Base-by-base conservation (phyloP, 2,888 invertebrate species). In the Lasioglossum villosulum region DNA sequence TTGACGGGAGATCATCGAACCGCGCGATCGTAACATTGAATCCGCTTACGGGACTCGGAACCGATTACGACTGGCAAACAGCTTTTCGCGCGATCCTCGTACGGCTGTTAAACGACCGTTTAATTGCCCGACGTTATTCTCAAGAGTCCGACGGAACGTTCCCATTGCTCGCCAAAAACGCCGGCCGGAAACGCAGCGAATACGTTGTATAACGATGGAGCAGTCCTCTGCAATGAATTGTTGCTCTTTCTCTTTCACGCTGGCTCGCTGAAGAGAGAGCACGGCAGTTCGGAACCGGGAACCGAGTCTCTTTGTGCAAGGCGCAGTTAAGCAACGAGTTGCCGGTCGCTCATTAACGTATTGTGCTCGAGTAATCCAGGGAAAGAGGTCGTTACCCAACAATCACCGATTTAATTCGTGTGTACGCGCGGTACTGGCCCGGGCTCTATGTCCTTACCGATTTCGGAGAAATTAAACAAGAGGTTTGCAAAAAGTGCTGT, bases 261-360 rank as follows among this genome's bases (percentile, higher is more conserved):
- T 27, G 27, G 34, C 37, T 68, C 73, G 78, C 45, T 68, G 75
- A 34, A 16, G 56, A 78, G 75, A 74, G 66, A 37, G 59, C 48
- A 14, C 19, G 12, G 27, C 78, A 34, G 39, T 56, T 78, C 27
- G 34, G 45, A 72, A 68, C 42, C 71, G 70, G 45, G 68, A 68
- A 39, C 71, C 71, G 72, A 63, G 37, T 79, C 74, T 75, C 80
- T 86, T 91, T 91, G 86, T 82, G 85, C 80, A 91, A 90, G 83
- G 30, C 63, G 6, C 81, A 75, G 82, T 90, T 90, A 71, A 37
- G 86, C 90, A 90, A 91, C 75, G 30, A 74, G 19, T 30, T 39
- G 56, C 66, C 56, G 84, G 86, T 80, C 85, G 78, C 76, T 88
- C 90, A 83, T 90, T 90, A 88, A 88, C 81, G 80, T 86, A 91